phyloP scores from a whole-genome alignment of 2,797 vertebrate genomes.

The Dallia pectoralis region DNA sequence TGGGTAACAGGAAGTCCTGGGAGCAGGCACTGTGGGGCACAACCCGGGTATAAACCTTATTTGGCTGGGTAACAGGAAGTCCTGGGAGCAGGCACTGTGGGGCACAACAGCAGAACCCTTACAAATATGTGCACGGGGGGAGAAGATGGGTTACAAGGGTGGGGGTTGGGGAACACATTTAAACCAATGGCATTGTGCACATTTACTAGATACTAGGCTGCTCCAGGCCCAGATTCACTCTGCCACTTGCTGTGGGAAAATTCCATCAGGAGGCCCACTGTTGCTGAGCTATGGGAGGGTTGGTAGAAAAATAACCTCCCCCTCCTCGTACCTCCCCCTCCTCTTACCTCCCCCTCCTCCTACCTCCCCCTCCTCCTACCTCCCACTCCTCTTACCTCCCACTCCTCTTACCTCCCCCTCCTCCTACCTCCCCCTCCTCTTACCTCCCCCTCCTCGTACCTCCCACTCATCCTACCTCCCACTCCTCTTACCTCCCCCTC shows the following conservation, averaged over 20 bases:
- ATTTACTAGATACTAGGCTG: slow-evolving; percentile 19
- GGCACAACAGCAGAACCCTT: slow-evolving; percentile 46
- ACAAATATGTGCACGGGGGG: slow-evolving; percentile 47
- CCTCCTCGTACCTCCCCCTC: slow-evolving; percentile 33
- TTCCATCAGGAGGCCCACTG: slow-evolving; percentile 56
- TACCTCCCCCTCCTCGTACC: too few species aligned
- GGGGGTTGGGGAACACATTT: slow-evolving; percentile 27
- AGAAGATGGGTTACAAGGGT: slow-evolving; percentile 9
- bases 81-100: slow-evolving; percentile 48
- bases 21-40: too few species aligned
- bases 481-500: too few species aligned
- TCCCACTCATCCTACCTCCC: too few species aligned
- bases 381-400: not conserved
- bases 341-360: slow-evolving; percentile 7
- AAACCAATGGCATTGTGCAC: slow-evolving; percentile 47
- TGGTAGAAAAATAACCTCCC: slow-evolving; percentile 42
- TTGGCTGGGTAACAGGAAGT: slow-evolving; percentile 61
- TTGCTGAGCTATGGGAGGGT: slow-evolving; percentile 43
- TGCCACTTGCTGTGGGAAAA: slow-evolving; percentile 64
- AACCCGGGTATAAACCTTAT: slow-evolving; percentile 51
- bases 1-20: too few species aligned
- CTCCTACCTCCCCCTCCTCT: too few species aligned
- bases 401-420: too few species aligned
- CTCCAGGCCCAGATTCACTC: slow-evolving; percentile 8
- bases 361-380: not conserved